A percentile compares a stretch with the other conserved stretches of the same genome.
Conservation (phyloP, 2,888 invertebrate genomes). For the Erebia epiphron region DNA sequence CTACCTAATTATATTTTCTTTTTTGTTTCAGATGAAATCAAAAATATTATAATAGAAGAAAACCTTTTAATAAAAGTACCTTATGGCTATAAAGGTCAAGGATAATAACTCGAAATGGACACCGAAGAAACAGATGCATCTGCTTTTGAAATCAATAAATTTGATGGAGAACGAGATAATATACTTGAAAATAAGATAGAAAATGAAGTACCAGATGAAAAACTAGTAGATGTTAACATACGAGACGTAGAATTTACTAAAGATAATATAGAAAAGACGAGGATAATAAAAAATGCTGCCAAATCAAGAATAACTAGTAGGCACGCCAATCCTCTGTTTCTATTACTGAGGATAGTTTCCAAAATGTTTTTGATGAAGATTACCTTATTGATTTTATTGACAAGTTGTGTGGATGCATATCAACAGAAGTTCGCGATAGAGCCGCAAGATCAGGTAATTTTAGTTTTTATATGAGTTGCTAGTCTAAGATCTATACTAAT, state of each 20-base stretch:
- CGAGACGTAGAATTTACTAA: not conserved
- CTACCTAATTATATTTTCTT: not conserved
- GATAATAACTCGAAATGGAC: conserved; percentile 31
- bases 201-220: not conserved
- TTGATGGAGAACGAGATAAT: conserved; percentile 11
- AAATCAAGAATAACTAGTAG: conserved; percentile 65
- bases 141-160: conserved; percentile 18
- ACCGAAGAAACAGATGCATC: conserved; percentile 20
- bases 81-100: conserved; percentile 30
- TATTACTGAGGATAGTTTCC: conserved; percentile 66
- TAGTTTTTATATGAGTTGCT: not conserved
- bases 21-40: conserved; percentile 29
- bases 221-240: not conserved
- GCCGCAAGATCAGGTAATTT: conserved; percentile 75
- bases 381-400: conserved; percentile 52
- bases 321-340: conserved; percentile 67
- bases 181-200: conserved; percentile 19
- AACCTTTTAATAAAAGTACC: conserved; percentile 22
- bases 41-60: conserved; percentile 1
- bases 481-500: too few relatives aligned
- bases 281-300: conserved; percentile 49
- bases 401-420: conserved; percentile 57
- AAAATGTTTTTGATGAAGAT: conserved; percentile 49
- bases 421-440: conserved; percentile 77
- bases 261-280: conserved; percentile 19